Conservation (phyloP, 2,113 vertebrate species). For the Neolamprologus sp. region DNA sequence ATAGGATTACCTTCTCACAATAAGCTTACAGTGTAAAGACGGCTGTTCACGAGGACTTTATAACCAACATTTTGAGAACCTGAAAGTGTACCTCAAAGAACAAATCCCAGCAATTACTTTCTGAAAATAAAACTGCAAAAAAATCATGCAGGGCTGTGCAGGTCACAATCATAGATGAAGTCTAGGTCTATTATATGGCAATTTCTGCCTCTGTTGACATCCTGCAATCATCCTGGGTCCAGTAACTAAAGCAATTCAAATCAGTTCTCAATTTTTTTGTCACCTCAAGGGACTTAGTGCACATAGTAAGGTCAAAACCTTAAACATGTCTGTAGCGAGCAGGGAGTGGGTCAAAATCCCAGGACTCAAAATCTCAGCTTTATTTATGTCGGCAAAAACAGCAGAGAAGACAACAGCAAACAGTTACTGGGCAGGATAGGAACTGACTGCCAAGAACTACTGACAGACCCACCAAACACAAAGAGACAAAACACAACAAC, state of each 20-base stretch:
- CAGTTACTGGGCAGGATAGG: background rate
- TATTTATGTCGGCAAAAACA: background rate
- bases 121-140: background rate
- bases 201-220: background rate
- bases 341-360: background rate
- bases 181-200: background rate
- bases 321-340: background rate
- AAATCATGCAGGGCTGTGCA: background rate
- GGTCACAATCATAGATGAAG: background rate
- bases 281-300: background rate
- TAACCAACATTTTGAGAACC: background rate
- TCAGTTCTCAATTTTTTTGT: background rate
- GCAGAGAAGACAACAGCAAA: background rate
- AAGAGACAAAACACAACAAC: background rate
- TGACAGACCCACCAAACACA: background rate
- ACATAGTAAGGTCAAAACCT: background rate
- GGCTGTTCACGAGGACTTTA: accelerated
- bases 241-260: background rate
- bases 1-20: background rate
- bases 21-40: background rate
- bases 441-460: background rate
- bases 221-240: background rate
- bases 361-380: background rate
- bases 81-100: background rate
- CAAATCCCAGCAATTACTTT: background rate